Percentiles rank a stretch among this genome's conserved stretches.
phyloP scores from a whole-genome alignment of 1,140 invertebrate species.

The Trigoniulus corallinus region DNA sequence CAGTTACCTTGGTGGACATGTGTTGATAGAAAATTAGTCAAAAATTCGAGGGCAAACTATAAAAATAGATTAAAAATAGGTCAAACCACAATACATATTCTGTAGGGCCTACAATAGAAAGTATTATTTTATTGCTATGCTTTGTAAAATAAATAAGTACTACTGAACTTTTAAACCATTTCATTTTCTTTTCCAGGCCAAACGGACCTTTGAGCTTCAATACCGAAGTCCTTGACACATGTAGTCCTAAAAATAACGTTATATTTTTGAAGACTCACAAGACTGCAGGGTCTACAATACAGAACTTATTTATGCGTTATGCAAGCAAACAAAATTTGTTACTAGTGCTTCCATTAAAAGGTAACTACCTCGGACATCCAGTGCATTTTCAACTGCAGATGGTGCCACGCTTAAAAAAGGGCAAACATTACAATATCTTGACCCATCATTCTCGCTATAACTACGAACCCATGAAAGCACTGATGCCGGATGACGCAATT shows the following conservation, averaged over 20 bases:
- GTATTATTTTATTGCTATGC: too few relatives aligned
- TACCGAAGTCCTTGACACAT: too few relatives aligned
- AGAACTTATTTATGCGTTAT: constrained; percentile 14
- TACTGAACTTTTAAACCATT: too few relatives aligned
- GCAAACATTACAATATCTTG: constrained; percentile 13
- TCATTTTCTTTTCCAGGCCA: too few relatives aligned
- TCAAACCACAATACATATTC: too few relatives aligned
- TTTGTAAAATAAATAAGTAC: too few relatives aligned
- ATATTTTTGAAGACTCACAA: constrained; percentile 5
- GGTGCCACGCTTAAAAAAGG: constrained; percentile 3
- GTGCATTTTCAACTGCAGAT: constrained; percentile 13
- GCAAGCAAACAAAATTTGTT: constrained; percentile 27
- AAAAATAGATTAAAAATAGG: too few relatives aligned
- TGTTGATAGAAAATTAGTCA: too few relatives aligned
- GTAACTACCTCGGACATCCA: constrained; percentile 17
- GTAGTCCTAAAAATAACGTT: not conserved
- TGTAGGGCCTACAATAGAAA: too few relatives aligned
- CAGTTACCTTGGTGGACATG: too few relatives aligned
- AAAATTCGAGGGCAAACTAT: too few relatives aligned
- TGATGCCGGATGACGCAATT: constrained; percentile 21
- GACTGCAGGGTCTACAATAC: constrained; percentile 1
- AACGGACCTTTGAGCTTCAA: too few relatives aligned
- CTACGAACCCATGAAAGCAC: constrained; percentile 12
- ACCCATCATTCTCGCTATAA: constrained; percentile 21
- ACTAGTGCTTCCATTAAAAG: constrained; percentile 16